phyloP scores from a whole-genome alignment of 2,888 invertebrate species.

The Epinotia ramella region DNA sequence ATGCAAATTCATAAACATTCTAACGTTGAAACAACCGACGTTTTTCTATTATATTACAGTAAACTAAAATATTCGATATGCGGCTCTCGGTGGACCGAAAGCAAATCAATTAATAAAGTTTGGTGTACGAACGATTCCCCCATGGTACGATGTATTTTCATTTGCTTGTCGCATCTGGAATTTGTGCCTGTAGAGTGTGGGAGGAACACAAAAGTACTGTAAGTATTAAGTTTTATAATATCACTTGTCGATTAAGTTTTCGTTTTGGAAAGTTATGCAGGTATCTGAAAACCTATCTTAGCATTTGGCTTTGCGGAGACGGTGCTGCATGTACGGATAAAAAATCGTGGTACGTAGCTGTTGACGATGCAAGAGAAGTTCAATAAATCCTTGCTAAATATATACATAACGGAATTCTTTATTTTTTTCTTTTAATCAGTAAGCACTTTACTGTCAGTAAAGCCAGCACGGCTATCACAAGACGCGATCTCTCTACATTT shows the following conservation, averaged over 20 bases:
- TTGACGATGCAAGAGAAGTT: no score
- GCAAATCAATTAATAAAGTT: conserved; percentile 75
- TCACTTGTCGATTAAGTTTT: neutral
- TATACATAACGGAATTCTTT: no score
- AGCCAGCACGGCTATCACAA: no score
- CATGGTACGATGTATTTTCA: conserved; percentile 68
- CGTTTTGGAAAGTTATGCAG: neutral
- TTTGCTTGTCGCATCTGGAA: conserved; percentile 66
- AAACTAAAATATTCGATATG: conserved; percentile 39
- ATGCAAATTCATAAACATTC: neutral
- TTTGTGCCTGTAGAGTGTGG: conserved; percentile 55
- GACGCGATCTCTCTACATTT: no score
- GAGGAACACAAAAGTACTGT: conserved; percentile 50
- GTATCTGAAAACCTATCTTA: no score
- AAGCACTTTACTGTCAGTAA: no score
- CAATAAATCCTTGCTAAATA: no score
- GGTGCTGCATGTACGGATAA: no score
- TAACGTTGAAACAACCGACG: neutral
- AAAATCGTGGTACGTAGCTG: no score
- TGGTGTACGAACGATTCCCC: conserved; percentile 59
- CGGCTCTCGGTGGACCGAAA: conserved; percentile 56
- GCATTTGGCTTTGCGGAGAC: no score
- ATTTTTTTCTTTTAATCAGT: no score
- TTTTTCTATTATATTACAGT: conserved; percentile 19
- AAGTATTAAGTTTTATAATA: neutral